Base-by-base conservation (phyloP, 2,888 invertebrate species). In the Pheosia tremula region DNA sequence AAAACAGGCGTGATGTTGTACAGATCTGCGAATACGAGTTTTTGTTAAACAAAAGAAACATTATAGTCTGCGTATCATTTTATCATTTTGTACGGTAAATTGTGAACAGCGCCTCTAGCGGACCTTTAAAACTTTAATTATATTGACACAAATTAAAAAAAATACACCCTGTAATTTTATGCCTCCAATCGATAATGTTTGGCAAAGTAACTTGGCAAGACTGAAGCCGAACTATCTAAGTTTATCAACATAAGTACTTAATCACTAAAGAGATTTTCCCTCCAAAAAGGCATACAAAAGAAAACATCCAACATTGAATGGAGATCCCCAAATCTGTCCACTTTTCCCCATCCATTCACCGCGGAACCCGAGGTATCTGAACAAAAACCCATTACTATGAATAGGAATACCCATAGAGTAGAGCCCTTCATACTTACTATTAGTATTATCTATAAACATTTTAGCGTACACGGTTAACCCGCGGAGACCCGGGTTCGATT, bases 391-490 rank as follows among this genome's bases (percentile, higher is more conserved):
- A 89, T 89, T 87, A 87, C 81, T 80, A 74, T 86, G 85, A 87
- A 88, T 87, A 84, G 84, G 82, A 87, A 92, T 92, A 87, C 91
- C 89, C 78, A 81, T 82, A 43, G 43, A 10, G 7, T 43, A 43
- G 43, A 43, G 43, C 43, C 43, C 43, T 43, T 43, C 8, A 24
- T 24, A 24, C 24, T 89, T 87, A 89, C 89, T 88, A 90, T 91
- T 89, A 88, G 90, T 84, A 91, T 93, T 92, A 93, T 93, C 91
- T 93, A 89, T 93, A 93, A 93, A 92, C 92, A 93, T 93, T 93
- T 92, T 91, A 93, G 86, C 90, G 88, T 88, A 83, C 81, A 74
- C 90, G 88, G 88, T 93, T 93, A 93, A 93, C 92, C 92, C 90
- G 87, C 84, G 91, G 90, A 91, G 91, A 90, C 91, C 91, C 88